These are phyloP conservation scores for Alectoris magna DNA, from an alignment of 2,797 vertebrate genomes.

Conservation along the genomic window DNA sequence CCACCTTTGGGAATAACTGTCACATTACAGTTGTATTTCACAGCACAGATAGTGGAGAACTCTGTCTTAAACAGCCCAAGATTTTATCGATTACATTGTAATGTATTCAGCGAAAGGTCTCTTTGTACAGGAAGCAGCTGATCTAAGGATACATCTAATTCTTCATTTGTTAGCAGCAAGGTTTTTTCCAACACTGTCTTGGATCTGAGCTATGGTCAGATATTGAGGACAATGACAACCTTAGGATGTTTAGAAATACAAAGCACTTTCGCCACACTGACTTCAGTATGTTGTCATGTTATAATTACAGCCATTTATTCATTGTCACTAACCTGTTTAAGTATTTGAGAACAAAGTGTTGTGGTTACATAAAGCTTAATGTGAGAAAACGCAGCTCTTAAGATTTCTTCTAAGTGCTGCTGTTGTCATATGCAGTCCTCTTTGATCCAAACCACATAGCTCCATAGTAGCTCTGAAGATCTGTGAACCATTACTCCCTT, in stretches of 20 bases:
- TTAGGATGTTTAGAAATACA: constrained; percentile 19
- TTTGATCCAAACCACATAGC: constrained; percentile 58
- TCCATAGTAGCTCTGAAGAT: constrained; percentile 28
- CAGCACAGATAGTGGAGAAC: fast-evolving
- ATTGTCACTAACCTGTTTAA: constrained; percentile 58
- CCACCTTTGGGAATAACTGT: background rate
- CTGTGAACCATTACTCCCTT: constrained; percentile 56
- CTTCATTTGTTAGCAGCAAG: constrained; percentile 27
- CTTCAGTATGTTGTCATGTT: constrained; percentile 39
- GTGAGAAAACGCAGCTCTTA: background rate
- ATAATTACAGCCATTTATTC: constrained; percentile 16
- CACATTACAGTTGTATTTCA: background rate
- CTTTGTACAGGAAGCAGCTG: constrained; percentile 43
- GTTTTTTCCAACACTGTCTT: constrained; percentile 8
- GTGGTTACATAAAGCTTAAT: constrained; percentile 29
- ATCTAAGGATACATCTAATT: constrained; percentile 30
- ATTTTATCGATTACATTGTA: background rate
- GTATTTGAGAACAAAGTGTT: constrained; percentile 54
- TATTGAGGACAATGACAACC: background rate
- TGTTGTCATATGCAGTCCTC: constrained; percentile 22
- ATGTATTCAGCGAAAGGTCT: background rate
- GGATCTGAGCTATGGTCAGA: constrained; percentile 26
- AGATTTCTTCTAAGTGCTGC: constrained; percentile 26
- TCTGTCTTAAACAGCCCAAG: background rate
- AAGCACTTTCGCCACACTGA: constrained; percentile 43